Percentiles rank a stretch among this genome's conserved stretches.
phyloP scores from a whole-genome alignment of 2,113 vertebrate species.

The Cynoglossus semilaevis region DNA sequence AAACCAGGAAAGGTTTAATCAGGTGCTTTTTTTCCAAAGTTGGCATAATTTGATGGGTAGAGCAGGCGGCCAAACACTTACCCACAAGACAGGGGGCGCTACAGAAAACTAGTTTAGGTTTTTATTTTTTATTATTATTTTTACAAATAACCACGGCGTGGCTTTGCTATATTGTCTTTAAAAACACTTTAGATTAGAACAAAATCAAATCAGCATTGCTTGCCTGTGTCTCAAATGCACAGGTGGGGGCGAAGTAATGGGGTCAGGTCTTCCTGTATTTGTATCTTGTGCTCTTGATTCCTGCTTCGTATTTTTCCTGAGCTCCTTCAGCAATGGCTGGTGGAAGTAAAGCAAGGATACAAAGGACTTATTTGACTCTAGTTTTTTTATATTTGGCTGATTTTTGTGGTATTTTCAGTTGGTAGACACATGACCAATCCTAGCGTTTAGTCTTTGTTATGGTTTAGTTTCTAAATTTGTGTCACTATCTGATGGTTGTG shows the following conservation, averaged over 20 bases:
- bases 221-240: constrained; percentile 26
- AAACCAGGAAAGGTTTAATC: constrained; percentile 4
- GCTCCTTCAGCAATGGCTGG: no score
- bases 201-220: background rate
- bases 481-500: background rate
- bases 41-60: no score
- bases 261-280: constrained; percentile 51
- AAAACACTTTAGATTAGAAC: background rate
- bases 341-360: constrained; percentile 34
- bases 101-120: no score
- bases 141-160: no score
- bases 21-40: background rate
- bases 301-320: constrained; percentile 13
- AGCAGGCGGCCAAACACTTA: no score
- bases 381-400: constrained; percentile 30
- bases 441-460: background rate
- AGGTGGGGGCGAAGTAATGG: constrained; percentile 19
- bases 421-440: constrained; percentile 11
- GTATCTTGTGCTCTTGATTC: constrained; percentile 31
- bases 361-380: constrained; percentile 21
- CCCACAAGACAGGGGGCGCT: no score
- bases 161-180: background rate
- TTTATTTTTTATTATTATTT: no score
- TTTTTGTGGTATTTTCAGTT: constrained; percentile 12
- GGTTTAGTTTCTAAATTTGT: background rate